Conservation (phyloP, 2,113 vertebrate genomes). For the Donacobius atricapilla region DNA sequence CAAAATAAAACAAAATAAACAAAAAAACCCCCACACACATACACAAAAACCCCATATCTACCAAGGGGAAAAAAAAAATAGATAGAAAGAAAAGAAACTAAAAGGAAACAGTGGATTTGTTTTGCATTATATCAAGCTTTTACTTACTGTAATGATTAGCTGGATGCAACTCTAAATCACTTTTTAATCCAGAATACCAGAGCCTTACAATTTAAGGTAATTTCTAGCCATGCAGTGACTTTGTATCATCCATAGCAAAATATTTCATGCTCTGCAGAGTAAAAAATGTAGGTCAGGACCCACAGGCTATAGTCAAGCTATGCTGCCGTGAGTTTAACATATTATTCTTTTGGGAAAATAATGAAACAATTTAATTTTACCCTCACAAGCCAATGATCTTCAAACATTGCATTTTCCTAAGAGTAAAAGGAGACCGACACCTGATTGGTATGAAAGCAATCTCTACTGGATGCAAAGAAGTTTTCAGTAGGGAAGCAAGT, state of each 20-base stretch:
- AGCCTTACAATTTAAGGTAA: background rate
- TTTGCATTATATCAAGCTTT: background rate
- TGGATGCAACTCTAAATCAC: background rate
- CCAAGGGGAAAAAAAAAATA: too few relatives aligned
- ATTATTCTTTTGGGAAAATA: constrained; percentile 9
- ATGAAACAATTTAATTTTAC: constrained; percentile 37
- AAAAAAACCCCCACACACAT: too few relatives aligned
- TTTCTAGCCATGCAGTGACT: background rate
- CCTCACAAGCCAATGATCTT: constrained; percentile 12
- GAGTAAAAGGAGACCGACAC: background rate
- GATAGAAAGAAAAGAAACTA: background rate
- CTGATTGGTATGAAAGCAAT: background rate
- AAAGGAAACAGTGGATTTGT: background rate
- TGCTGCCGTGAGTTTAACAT: background rate
- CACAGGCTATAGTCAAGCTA: constrained; percentile 8
- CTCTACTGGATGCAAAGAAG: background rate
- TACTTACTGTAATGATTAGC: background rate
- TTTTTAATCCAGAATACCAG: background rate
- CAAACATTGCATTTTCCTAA: background rate
- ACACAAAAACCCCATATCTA: too few relatives aligned
- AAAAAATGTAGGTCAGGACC: constrained; percentile 47
- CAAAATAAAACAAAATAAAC: too few relatives aligned
- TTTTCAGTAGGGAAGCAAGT: background rate
- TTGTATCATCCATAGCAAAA: background rate
- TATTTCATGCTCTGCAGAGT: constrained; percentile 33